phyloP scores from a whole-genome alignment of 2,888 invertebrate genomes.

The Lottia gigantea region DNA sequence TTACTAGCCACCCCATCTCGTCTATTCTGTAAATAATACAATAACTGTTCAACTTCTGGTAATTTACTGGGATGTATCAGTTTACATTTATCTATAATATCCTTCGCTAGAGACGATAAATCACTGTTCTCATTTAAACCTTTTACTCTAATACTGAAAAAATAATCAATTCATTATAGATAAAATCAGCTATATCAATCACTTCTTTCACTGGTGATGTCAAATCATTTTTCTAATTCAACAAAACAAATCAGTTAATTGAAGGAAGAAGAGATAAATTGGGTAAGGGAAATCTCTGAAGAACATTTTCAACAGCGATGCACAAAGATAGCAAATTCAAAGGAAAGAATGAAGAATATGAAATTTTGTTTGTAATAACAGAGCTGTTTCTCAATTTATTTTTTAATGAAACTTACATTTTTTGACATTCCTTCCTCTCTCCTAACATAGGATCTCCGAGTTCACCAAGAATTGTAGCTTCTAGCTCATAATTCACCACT shows the following conservation, averaged over 20 bases:
- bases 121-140: constrained; percentile 84
- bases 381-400: too few species aligned
- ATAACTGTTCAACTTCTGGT: constrained; percentile 86
- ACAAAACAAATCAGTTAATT: too few species aligned
- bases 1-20: constrained; percentile 70
- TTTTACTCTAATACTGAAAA: constrained; percentile 74
- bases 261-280: too few species aligned
- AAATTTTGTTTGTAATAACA: too few species aligned
- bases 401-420: constrained; percentile 75
- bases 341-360: too few species aligned
- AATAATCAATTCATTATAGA: too few species aligned
- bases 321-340: too few species aligned
- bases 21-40: constrained; percentile 86
- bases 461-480: constrained; percentile 85
- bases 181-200: too few species aligned
- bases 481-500: constrained; percentile 86
- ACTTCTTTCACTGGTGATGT: too few species aligned
- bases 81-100: constrained; percentile 87
- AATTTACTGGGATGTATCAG: constrained; percentile 84
- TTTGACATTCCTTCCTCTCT: constrained; percentile 85
- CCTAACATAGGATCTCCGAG: constrained; percentile 84
- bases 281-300: too few species aligned
- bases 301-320: too few species aligned
- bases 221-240: too few species aligned
- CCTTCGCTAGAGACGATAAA: constrained; percentile 81